Percentiles rank a stretch among this genome's conserved stretches.
Conservation (phyloP, 1,140 invertebrate genomes). For the Colletes gigas region DNA sequence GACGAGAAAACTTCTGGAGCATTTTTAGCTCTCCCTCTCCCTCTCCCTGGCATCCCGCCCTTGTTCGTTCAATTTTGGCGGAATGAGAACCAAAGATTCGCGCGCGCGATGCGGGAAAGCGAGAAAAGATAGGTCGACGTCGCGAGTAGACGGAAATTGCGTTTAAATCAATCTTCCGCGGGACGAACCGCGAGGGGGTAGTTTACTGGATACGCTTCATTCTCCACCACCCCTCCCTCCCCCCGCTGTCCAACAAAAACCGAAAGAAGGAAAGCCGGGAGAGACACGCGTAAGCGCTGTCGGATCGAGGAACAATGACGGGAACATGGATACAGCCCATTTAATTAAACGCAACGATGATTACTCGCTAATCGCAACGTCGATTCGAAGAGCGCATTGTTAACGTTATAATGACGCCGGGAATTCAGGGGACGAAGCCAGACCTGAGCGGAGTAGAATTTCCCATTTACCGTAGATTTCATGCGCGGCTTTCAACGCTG, state of each 20-base stretch:
- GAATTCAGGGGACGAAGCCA: conserved; percentile 22
- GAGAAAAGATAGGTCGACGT: too few species aligned
- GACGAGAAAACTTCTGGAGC: neutral
- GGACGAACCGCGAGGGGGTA: too few species aligned
- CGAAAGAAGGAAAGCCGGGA: neutral
- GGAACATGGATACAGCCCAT: conserved; percentile 25
- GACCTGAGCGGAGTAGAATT: conserved; percentile 17
- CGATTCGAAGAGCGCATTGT: conserved; percentile 44
- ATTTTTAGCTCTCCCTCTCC: neutral
- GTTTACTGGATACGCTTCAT: neutral
- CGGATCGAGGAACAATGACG: neutral
- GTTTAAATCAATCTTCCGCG: too few species aligned
- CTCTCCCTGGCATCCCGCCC: too few species aligned
- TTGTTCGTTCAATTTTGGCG: neutral
- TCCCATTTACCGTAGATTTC: conserved; percentile 37
- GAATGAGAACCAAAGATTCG: neutral
- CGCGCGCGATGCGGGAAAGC: too few species aligned
- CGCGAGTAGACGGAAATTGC: too few species aligned
- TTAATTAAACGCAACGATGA: conserved; percentile 50
- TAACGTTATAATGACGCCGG: conserved; percentile 32
- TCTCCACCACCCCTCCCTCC: too few species aligned
- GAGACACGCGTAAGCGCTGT: neutral
- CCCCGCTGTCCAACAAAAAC: neutral
- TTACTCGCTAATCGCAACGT: conserved; percentile 41
- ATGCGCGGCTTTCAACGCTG: neutral